Evolutionary conservation across 1,140 invertebrate species (phyloP).

Genomic region (Drosophila grimshawi): DNA sequence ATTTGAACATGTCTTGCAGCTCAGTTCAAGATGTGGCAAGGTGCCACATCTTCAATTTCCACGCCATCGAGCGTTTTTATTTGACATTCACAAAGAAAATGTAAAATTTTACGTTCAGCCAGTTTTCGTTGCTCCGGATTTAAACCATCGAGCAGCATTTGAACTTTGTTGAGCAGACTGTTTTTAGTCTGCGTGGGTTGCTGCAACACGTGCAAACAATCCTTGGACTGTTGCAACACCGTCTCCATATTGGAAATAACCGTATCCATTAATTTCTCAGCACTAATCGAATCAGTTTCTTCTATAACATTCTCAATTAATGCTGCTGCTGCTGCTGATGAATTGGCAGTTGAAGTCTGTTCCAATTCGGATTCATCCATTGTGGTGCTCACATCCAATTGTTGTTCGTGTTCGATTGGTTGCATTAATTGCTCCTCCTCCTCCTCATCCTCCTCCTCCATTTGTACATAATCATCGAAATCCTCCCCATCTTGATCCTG

Average conservation of each 20-base stretch:
- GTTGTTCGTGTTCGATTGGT: conserved; percentile 3
- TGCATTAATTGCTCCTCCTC: conserved; percentile 7
- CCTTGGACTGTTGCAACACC: conserved; percentile 71
- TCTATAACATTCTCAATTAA: background rate
- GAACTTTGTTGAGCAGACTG: conserved; percentile 58
- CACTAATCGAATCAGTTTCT: conserved; percentile 22
- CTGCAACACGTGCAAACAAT: conserved; percentile 58
- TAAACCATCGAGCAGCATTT: conserved; percentile 70
- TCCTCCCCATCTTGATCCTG: conserved; percentile 43
- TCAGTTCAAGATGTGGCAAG: conserved; percentile 53
- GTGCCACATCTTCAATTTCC: conserved; percentile 68
- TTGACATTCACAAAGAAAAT: conserved; percentile 78
- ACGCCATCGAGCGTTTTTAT: conserved; percentile 73
- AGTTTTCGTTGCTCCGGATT: conserved; percentile 36
- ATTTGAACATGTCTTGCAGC: background rate
- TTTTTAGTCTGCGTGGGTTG: conserved; percentile 8
- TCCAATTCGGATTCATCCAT: conserved; percentile 18
- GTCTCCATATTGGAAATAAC: conserved; percentile 75
- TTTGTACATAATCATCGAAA: conserved; percentile 48
- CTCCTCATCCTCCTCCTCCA: conserved; percentile 2
- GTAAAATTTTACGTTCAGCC: conserved; percentile 75
- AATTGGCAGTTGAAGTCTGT: background rate
- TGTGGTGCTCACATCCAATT: conserved; percentile 49
- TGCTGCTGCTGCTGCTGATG: background rate
- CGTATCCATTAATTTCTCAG: conserved; percentile 55